These are phyloP conservation scores for Macrostomum lignano DNA, from an alignment of 1,140 invertebrate species.

Conservation along the genomic window DNA sequence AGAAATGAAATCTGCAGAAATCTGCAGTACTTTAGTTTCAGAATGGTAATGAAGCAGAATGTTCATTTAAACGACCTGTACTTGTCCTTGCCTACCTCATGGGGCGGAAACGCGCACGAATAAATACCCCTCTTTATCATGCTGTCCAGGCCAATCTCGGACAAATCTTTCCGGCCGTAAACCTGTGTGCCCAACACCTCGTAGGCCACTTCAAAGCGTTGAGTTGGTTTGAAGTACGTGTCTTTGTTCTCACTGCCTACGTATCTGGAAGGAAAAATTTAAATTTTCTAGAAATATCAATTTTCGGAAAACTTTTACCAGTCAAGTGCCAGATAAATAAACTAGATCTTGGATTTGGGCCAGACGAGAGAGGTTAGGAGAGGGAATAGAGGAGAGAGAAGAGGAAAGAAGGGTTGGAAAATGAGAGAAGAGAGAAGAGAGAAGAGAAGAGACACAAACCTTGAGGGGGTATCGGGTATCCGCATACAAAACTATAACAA, in stretches of 20 bases:
- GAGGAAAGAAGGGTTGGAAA: too few relatives aligned
- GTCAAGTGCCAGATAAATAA: too few relatives aligned
- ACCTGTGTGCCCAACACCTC: slow-evolving; percentile 33
- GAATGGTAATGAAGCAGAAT: too few relatives aligned
- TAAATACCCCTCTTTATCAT: slow-evolving; percentile 42
- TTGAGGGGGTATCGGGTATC: background rate
- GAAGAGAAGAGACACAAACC: too few relatives aligned
- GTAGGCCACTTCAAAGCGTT: slow-evolving; percentile 32
- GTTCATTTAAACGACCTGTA: too few relatives aligned
- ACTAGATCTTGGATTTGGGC: too few relatives aligned
- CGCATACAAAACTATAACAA: background rate
- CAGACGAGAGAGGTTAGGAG: too few relatives aligned
- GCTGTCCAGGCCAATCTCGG: slow-evolving; percentile 42
- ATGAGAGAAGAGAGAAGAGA: too few relatives aligned
- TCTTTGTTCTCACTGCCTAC: slow-evolving; percentile 32
- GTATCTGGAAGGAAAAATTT: slow-evolving; percentile 31
- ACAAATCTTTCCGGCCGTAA: slow-evolving; percentile 34
- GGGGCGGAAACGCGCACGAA: slow-evolving; percentile 44
- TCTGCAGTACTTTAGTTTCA: too few relatives aligned
- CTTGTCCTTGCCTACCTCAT: slow-evolving; percentile 38
- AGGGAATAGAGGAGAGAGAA: too few relatives aligned
- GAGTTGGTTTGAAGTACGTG: slow-evolving; percentile 32
- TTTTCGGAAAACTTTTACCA: too few relatives aligned
- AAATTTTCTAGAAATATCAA: slow-evolving; percentile 1
- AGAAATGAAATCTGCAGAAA: too few relatives aligned